These are phyloP conservation scores for Atherinomorus stipes DNA, from an alignment of 2,113 vertebrate genomes.

Conservation along the genomic window DNA sequence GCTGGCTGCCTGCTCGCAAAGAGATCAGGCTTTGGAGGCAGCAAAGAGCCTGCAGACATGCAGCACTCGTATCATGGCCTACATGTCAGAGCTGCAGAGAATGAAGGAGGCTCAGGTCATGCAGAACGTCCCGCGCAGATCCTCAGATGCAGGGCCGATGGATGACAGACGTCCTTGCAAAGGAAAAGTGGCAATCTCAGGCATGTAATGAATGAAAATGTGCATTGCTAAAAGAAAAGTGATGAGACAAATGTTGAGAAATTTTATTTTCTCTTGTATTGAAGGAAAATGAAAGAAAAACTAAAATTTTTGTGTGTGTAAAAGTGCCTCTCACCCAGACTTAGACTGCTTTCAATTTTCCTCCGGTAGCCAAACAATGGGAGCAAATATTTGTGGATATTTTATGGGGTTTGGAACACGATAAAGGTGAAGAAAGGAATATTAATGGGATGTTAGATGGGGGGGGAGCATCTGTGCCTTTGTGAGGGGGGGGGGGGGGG, in stretches of 20 bases:
- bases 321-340: not conserved
- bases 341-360: constrained; percentile 22
- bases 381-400: not conserved
- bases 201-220: constrained; percentile 60
- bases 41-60: constrained; percentile 92
- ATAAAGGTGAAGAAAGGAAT: constrained; percentile 19
- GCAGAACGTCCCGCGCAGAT: constrained; percentile 86
- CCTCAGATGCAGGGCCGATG: constrained; percentile 86
- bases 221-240: not conserved
- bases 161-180: constrained; percentile 88
- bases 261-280: not conserved
- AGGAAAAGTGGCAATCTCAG: constrained; percentile 91
- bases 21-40: constrained; percentile 91
- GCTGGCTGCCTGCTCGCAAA: constrained; percentile 90
- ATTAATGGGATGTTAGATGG: constrained; percentile 17
- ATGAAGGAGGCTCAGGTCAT: constrained; percentile 93
- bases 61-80: constrained; percentile 91
- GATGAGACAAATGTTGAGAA: not conserved
- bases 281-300: not conserved
- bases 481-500: not conserved
- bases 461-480: constrained; percentile 9
- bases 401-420: constrained; percentile 9
- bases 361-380: constrained; percentile 7
- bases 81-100: constrained; percentile 93
- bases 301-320: not conserved